Base-by-base conservation (phyloP, 2,113 vertebrate species). In the Cinclus mexicanus region DNA sequence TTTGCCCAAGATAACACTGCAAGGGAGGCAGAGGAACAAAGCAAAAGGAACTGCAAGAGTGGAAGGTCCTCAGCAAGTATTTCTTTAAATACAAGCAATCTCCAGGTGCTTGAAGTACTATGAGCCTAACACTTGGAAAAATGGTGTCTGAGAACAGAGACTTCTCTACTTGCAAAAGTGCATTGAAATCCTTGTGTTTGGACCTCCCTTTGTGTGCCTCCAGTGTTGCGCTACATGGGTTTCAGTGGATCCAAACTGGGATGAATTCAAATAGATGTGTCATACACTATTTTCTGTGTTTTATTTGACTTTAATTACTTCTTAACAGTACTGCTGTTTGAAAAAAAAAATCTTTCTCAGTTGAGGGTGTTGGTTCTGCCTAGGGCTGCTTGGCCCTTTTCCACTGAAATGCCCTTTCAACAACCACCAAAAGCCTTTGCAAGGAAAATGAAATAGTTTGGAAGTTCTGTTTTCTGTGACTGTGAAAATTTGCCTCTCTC, bases 291-390 rank as follows among this genome's bases (percentile, higher is more conserved):
- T 95, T 93, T 92, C 55, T 11, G 7, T 94, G 93, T 79, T 95
- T 95, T 91, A 92, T 95, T 95, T 94, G 81, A 94, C 64, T 94
- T 91, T 94, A 95, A 97, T 95, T 92, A 94, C 60, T 90, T 86
- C 76, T 95, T 89, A 93, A 81, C 37, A 89, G 91, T 65, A 64
- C n/a, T 75, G 42, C 69, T 89, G 35, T 47, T 93, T 83, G 89
- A 92, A 92, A 94, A 92, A 81, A 92, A 92, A 81, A 92, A 81
- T 68, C 64, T 93, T 71, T 91, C 92, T 96, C 83, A 92, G 16
- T 91, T 94, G 80, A 95, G 93, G 95, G 89, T 96, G 88, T 93
- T 95, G 93, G 69, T 87, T 93, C 74, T 87, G 91, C 94, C 83
- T 92, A 35, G 52, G 76, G 96, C 94, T 94, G 72, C 80, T 79